Evolutionary conservation across 2,888 invertebrate genomes (phyloP), one percentile per base, ranked within the genome.

Genomic region (Parnassius smintheus): DNA sequence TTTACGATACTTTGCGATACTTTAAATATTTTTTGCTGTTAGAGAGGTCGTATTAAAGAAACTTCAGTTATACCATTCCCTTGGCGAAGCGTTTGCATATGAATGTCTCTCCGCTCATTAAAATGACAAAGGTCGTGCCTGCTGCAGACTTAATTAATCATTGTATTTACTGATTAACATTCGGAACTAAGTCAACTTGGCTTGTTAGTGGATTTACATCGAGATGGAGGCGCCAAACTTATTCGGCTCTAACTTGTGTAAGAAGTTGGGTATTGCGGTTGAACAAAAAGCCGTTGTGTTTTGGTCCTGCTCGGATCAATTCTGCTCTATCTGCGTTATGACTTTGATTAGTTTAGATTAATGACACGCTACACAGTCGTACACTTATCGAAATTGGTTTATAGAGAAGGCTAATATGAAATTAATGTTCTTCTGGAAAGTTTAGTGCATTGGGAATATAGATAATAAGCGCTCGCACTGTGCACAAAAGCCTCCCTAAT

Each of bases 121-220:
- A 80, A 89, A 89, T 88, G 83, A 88, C 89, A 90, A 91, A 87
- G 88, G 86, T 83, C 81, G 76, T 75, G 74, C 75, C 78, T 75
- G 64, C 76, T 66, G 65, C 77, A 79, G 85, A 85, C 81, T 88
- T 86, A 87, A 90, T 89, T 89, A 88, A 88, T 90, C 87, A 88
- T 87, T 87, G 86, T 85, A 78, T 83, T 85, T 81, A 79, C 84
- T 86, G 83, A 88, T 88, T 85, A 84, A 81, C 86, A 86, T 86
- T 76, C 77, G 74, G 76, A 75, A 78, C 82, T 80, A 78, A 81
- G 78, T 75, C 79, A 82, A 80, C 77, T 83, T 78, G 71, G 70
- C 75, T 76, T 75, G 81, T 83, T 80, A 80, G 72, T 71, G 76
- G 82, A 88, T 88, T 88, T 83, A 84, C 87, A 88, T 88, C 77